Percentiles rank a stretch among this genome's conserved stretches.
Conservation (phyloP, 2,888 invertebrate species). For the Busseola fusca region DNA sequence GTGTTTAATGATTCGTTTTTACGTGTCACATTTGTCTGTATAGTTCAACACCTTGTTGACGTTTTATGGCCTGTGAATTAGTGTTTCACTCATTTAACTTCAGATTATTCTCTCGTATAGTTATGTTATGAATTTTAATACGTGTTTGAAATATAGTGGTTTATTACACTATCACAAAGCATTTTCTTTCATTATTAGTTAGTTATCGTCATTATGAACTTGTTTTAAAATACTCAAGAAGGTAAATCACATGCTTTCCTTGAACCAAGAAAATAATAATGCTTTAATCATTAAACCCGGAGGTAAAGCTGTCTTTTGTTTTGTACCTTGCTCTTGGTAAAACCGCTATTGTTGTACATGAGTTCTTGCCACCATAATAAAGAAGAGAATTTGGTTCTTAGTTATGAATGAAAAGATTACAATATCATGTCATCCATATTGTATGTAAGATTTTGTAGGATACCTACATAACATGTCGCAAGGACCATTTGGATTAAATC, state of each 20-base stretch:
- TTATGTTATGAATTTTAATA: background rate
- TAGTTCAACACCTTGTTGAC: background rate
- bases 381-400: background rate
- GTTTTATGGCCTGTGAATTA: background rate
- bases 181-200: background rate
- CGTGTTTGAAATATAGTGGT: background rate
- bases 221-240: background rate
- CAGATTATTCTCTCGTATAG: background rate
- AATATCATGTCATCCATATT: background rate
- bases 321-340: background rate
- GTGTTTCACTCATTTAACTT: background rate
- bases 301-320: background rate
- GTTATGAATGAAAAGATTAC: background rate
- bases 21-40: background rate
- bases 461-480: too few species aligned
- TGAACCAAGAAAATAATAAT: background rate
- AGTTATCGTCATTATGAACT: background rate
- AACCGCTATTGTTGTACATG: background rate
- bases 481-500: too few species aligned
- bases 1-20: background rate
- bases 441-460: background rate
- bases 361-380: background rate
- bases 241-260: background rate
- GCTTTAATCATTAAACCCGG: background rate
- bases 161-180: background rate